These are phyloP conservation scores for Pristionchus japonicus DNA, from an alignment of 2,888 invertebrate genomes.

Conservation along the genomic window DNA sequence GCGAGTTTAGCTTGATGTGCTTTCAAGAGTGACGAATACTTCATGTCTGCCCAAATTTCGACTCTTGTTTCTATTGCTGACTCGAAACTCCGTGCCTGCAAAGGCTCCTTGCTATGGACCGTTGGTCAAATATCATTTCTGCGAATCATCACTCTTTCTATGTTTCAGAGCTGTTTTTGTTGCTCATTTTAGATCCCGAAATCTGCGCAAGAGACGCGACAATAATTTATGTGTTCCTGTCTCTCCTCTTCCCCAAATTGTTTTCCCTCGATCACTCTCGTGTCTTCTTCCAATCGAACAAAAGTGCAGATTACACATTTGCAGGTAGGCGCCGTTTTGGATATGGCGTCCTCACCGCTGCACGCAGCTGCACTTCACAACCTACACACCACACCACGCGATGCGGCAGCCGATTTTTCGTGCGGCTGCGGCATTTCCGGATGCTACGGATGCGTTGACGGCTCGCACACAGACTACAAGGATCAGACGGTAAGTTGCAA, in stretches of 20 bases:
- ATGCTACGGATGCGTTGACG: neutral
- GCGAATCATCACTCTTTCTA: neutral
- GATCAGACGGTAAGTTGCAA: neutral
- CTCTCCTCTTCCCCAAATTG: neutral
- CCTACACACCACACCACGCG: neutral
- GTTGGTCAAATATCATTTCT: too few species aligned
- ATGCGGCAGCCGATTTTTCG: neutral
- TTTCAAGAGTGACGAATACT: too few species aligned
- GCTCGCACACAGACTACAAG: constrained; percentile 2
- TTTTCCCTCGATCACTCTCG: neutral
- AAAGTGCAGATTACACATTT: constrained; percentile 35
- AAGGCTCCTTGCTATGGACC: too few species aligned
- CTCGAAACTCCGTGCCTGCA: too few species aligned
- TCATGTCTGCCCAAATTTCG: too few species aligned
- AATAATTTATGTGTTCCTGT: constrained; percentile 12
- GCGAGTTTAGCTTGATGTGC: too few species aligned
- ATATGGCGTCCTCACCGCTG: constrained; percentile 31
- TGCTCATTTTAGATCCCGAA: neutral
- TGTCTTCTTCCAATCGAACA: neutral
- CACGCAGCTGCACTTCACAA: neutral
- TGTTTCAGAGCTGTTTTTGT: neutral
- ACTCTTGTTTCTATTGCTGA: too few species aligned
- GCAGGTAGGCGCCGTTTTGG: neutral
- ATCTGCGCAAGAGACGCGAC: neutral
- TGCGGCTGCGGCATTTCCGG: neutral